Evolutionary conservation across 2,888 invertebrate species (phyloP).

Genomic region (Apomyelois bistriatella): DNA sequence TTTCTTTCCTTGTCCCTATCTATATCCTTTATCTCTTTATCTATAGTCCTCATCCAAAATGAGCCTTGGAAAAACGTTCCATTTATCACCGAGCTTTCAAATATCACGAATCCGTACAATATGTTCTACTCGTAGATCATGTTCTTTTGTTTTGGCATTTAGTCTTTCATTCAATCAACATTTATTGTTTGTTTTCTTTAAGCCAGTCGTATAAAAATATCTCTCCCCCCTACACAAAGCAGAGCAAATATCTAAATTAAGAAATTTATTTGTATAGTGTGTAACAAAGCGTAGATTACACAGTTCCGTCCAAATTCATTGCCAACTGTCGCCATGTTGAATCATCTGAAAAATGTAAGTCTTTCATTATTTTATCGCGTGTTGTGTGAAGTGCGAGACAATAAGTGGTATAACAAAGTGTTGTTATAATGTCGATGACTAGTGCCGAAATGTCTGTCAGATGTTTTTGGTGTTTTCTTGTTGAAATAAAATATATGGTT

Average conservation of each 20-base stretch:
- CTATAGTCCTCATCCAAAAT: too few relatives aligned
- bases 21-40: too few relatives aligned
- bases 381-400: not conserved
- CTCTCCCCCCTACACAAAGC: conserved; percentile 14
- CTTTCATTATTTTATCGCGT: conserved; percentile 17
- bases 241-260: conserved; percentile 48
- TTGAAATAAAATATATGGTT: too few relatives aligned
- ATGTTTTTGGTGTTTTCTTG: too few relatives aligned
- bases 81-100: too few relatives aligned
- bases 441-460: conserved; percentile 8
- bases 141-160: too few relatives aligned
- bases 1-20: too few relatives aligned
- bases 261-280: conserved; percentile 47
- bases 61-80: too few relatives aligned
- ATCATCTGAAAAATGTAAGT: conserved; percentile 56
- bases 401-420: not conserved
- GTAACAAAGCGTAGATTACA: conserved; percentile 35
- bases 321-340: conserved; percentile 36
- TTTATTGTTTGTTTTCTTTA: not conserved
- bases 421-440: not conserved
- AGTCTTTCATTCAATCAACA: too few relatives aligned
- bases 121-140: too few relatives aligned
- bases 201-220: too few relatives aligned
- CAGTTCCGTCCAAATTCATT: conserved; percentile 9
- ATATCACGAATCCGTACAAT: too few relatives aligned